Evolutionary conservation across 2,797 vertebrate species (phyloP), one percentile per base, ranked within the genome.

Genomic region (Anabas testudineus): DNA sequence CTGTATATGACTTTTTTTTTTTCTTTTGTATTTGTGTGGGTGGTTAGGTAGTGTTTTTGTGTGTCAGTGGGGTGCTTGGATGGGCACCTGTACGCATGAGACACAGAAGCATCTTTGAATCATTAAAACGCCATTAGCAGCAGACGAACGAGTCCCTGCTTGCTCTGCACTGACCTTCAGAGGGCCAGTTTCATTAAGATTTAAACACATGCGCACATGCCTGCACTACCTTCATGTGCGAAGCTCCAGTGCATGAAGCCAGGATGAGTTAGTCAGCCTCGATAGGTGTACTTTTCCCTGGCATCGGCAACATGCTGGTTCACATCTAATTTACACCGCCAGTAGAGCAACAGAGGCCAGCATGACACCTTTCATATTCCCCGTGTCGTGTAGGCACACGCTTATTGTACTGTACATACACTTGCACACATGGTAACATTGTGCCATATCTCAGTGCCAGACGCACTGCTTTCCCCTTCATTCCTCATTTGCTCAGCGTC

Each of bases 71-170:
- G 71, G 19, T 30, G 39, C 76, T 43, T 71, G 66, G 76, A 70
- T 76, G 83, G 64, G 57, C 58, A 77, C 74, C 74, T 87, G 46
- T 61, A 68, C 10, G 15, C 64, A 49, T 66, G 65, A 81, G 80
- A 85, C 68, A 51, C 58, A 37, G 53, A 66, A 42, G 54, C 66
- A 63, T 84, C 74, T 87, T 86, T 91, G 75, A 92, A 91, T 93
- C 82, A 89, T 93, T 92, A 90, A 93, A 91, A 78, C 59, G 22
- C 85, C 85, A 91, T 93, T 90, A 92, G 87, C 66, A 60, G 71
- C 81, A 78, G 89, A 89, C 41, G 56, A 88, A 89, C 82, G 63
- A 85, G 76, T 63, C 75, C 85, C 76, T 18, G 72, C 72, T 81
- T 67, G 67, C 85, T 76, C 69, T 1, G 42, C 30, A 6, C 78